Base-by-base conservation (phyloP, 2,888 invertebrate species). In the Sepioteuthis lessoniana region DNA sequence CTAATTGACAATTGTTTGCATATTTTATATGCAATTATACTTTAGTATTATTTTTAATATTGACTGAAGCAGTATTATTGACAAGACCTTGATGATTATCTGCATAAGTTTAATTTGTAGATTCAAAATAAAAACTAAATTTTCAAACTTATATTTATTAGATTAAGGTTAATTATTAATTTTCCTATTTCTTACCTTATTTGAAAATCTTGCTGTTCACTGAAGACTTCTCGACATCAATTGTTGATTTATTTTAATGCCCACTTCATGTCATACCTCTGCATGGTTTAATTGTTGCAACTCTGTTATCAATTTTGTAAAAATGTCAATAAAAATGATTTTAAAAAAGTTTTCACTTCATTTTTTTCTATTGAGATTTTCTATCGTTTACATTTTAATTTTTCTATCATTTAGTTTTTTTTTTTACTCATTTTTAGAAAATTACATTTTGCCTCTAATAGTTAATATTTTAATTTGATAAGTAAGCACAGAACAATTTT, bases 241-340 rank as follows among this genome's bases (percentile, higher is more conserved):
- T 76, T 76, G 76, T 76, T 76, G 76, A 16, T 76, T 76, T 76
- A 76, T 76, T 76, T 76, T n/a, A n/a, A 76, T 76, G 76, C 76
- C 76, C 76, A 76, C 76, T 76, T 76, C 60, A 60, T 76, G 76
- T 76, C 76, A 76, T 76, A 35, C 76, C n/a, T 76, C 76, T 76
- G 76, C 76, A 76, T 76, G 76, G 35, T 76, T 76, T 55, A 55
- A 55, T 55, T 76, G 76, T 76, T 76, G 76, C 76, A 76, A 76
- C 76, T 76, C 35, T 76, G 76, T 76, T 76, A 76, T n/a, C 76
- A 76, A 76, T n/a, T 76, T 76, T 76, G 76, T 76, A 76, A 76
- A 76, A 76, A 76, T 76, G 76, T 76, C 76, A 76, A 76, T 76
- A 76, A 76, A 76, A 25, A 76, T 76, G n/a, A 76, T n/a, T 76